A percentile compares a stretch with the other conserved stretches of the same genome.
These are phyloP conservation scores for Scaeva pyrastri DNA, from an alignment of 2,888 invertebrate species.

Conservation along the genomic window DNA sequence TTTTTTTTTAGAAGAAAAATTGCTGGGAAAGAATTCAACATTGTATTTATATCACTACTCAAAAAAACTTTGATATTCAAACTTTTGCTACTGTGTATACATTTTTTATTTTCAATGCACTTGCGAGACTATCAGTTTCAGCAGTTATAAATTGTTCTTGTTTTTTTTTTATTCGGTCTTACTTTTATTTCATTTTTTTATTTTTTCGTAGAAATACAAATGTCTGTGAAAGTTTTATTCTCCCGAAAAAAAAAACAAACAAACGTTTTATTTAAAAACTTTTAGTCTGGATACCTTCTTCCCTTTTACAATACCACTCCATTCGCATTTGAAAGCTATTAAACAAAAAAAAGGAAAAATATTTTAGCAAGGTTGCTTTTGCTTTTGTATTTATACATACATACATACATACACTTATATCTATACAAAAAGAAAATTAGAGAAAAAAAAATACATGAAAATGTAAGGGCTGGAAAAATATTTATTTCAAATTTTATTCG, in stretches of 20 bases:
- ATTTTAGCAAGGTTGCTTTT: background rate
- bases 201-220: background rate
- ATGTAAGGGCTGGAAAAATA: conserved; percentile 4
- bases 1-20: too few relatives aligned
- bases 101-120: conserved; percentile 8
- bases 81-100: background rate
- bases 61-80: too few relatives aligned
- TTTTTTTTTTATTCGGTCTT: background rate
- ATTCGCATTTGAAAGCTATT: conserved; percentile 5
- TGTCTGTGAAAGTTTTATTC: background rate
- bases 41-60: too few relatives aligned
- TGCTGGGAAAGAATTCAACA: too few relatives aligned
- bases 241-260: background rate
- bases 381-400: too few relatives aligned
- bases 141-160: background rate
- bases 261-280: conserved; percentile 13
- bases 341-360: background rate
- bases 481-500: conserved; percentile 2
- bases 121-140: background rate
- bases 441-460: background rate
- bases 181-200: background rate
- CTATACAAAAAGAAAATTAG: background rate
- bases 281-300: background rate
- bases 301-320: background rate
- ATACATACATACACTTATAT: background rate